A percentile compares a stretch with the other conserved stretches of the same genome.
Evolutionary conservation across 2,888 invertebrate species (phyloP).

Genomic region (Hypercompe scribonia): DNA sequence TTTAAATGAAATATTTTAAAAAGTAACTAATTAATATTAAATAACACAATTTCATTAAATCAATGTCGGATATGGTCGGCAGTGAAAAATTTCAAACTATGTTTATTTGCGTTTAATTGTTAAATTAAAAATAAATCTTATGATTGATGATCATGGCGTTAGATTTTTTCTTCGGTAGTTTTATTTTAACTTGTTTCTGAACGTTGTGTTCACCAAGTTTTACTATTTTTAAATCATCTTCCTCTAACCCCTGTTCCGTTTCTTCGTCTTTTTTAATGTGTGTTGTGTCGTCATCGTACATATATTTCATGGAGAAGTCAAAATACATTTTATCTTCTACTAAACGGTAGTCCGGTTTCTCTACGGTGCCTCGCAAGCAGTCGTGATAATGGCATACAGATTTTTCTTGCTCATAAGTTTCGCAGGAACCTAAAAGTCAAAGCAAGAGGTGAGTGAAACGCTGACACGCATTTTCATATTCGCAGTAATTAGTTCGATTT

Average conservation of each 20-base stretch:
- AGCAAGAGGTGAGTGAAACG: not conserved
- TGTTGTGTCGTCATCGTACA: constrained; percentile 56
- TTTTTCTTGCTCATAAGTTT: constrained; percentile 88
- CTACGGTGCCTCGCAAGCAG: constrained; percentile 80
- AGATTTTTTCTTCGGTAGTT: constrained; percentile 66
- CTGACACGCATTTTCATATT: no score
- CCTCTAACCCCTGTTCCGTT: constrained; percentile 20
- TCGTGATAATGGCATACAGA: constrained; percentile 87
- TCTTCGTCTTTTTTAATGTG: constrained; percentile 34
- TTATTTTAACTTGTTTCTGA: constrained; percentile 55
- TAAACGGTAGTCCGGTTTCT: constrained; percentile 76
- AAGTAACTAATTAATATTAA: no score
- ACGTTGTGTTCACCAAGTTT: constrained; percentile 34
- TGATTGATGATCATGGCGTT: constrained; percentile 83
- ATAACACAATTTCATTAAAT: no score
- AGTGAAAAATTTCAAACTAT: no score
- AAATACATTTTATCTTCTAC: constrained; percentile 81
- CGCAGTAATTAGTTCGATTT: no score
- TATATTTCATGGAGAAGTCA: constrained; percentile 76
- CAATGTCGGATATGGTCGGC: no score
- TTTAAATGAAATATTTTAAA: no score
- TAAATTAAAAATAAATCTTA: constrained; percentile 79
- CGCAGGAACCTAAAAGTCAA: constrained; percentile 82
- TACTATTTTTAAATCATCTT: constrained; percentile 35
- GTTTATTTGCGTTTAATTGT: no score